Conservation (phyloP, 2,888 invertebrate species). For the Dynastes hyllus region DNA sequence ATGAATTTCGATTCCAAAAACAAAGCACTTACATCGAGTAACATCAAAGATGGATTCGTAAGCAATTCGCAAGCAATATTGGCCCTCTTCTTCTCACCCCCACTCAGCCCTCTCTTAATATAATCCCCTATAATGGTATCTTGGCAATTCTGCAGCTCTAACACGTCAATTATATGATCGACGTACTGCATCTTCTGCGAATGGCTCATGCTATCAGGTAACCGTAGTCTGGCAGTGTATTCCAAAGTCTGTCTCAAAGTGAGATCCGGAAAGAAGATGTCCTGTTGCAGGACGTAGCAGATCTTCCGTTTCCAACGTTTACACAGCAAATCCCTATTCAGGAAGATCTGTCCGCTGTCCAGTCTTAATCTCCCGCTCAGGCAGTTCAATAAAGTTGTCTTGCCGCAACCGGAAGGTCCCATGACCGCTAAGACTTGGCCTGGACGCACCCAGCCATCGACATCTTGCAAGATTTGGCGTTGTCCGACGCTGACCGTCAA, state of each 20-base stretch:
- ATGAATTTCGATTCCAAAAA: no score
- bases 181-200: conserved; percentile 85
- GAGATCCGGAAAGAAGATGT: conserved; percentile 86
- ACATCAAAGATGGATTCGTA: conserved; percentile 85
- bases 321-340: conserved; percentile 70
- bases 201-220: conserved; percentile 82
- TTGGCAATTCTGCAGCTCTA: conserved; percentile 83
- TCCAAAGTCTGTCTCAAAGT: conserved; percentile 85
- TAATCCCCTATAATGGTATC: conserved; percentile 87
- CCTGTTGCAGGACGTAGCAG: conserved; percentile 88
- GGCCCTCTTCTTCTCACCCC: conserved; percentile 88
- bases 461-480: conserved; percentile 79
- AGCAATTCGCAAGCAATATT: conserved; percentile 88
- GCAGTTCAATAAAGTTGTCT: conserved; percentile 85
- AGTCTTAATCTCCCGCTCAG: conserved; percentile 81
- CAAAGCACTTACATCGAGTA: conserved; percentile 80
- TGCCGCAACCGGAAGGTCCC: conserved; percentile 87
- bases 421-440: conserved; percentile 87
- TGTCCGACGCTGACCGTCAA: conserved; percentile 73
- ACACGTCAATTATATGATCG: conserved; percentile 83
- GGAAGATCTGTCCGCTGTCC: conserved; percentile 75
- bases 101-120: conserved; percentile 83
- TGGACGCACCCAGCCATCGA: conserved; percentile 83
- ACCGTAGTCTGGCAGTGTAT: conserved; percentile 74
- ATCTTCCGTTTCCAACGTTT: conserved; percentile 84